Percentiles rank a stretch among this genome's conserved stretches.
These are phyloP conservation scores for Calliphora vicina DNA, from an alignment of 1,140 invertebrate genomes.

Conservation along the genomic window DNA sequence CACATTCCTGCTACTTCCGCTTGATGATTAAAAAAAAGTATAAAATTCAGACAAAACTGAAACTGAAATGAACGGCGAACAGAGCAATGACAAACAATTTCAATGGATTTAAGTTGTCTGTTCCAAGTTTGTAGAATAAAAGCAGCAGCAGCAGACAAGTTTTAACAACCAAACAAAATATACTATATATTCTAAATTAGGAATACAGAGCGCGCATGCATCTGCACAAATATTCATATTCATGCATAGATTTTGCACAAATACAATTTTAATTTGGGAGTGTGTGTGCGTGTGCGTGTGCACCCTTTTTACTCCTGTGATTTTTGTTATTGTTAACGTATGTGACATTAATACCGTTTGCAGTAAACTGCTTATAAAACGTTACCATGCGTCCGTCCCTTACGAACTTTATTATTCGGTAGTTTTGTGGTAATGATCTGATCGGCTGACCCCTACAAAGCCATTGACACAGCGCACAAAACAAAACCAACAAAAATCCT, in stretches of 20 bases:
- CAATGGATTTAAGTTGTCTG: background rate
- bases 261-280: background rate
- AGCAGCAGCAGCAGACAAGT: background rate
- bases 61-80: too few species aligned
- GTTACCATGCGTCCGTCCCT: background rate
- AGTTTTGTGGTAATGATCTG: background rate
- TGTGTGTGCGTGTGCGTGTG: too few species aligned
- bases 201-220: background rate
- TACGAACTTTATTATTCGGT: background rate
- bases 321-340: too few species aligned
- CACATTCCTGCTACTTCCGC: slow-evolving; percentile 8
- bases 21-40: slow-evolving; percentile 4
- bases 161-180: background rate
- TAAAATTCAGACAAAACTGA: background rate
- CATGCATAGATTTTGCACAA: background rate
- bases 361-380: background rate
- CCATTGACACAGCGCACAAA: background rate
- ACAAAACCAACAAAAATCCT: background rate
- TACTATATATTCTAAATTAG: background rate
- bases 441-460: background rate
- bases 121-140: background rate
- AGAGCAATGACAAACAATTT: too few species aligned
- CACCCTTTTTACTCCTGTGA: background rate
- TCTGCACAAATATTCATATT: background rate
- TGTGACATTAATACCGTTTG: background rate